Evolutionary conservation across 2,797 vertebrate species (phyloP), one percentile per base, ranked within the genome.

Genomic region (Iguana delicatissima): DNA sequence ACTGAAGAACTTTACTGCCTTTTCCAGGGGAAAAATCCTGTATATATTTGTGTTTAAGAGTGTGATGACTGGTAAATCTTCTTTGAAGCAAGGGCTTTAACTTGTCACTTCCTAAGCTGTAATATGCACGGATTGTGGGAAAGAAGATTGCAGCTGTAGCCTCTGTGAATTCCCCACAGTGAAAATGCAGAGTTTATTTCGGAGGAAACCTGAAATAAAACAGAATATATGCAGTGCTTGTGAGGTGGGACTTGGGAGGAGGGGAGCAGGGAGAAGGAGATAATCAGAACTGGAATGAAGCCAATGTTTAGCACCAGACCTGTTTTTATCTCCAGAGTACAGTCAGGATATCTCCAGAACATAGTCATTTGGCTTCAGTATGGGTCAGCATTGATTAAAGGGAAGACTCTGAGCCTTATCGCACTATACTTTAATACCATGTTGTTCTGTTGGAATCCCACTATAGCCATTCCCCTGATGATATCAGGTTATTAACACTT

Each of bases 341-440:
- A 95, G 84, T 87, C 84, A 89, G 84, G 67, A 32, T 69, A 69
- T 32, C n/a, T 42, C 90, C 94, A 93, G 94, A 96, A 94, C 20
- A 89, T 88, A 95, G 84, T 86, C 84, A 89, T 79, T 91, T 92
- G 74, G 91, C 91, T 76, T 92, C 89, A 93, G 90, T 82, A 42
- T 59, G 89, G 93, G 95, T 95, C 94, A 93, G 85, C 13, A 84
- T 88, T 87, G 92, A 91, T 94, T 93, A 93, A 94, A 89, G 85
- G 86, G 89, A 89, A 95, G 95, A 94, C 32, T 20, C 22, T 46
- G 42, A 46, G 42, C 42, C 42, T 46, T 46, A 46, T 46, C 42
- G 4, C 42, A 46, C 42, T 46, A 46, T 46, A 46, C 42, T 4
- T 46, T 46, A 46, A 46, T 46, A 46, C 42, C 42, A 46, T 46